Evolutionary conservation across 2,797 vertebrate genomes (phyloP).

Genomic region (Sebastes trivittatus): DNA sequence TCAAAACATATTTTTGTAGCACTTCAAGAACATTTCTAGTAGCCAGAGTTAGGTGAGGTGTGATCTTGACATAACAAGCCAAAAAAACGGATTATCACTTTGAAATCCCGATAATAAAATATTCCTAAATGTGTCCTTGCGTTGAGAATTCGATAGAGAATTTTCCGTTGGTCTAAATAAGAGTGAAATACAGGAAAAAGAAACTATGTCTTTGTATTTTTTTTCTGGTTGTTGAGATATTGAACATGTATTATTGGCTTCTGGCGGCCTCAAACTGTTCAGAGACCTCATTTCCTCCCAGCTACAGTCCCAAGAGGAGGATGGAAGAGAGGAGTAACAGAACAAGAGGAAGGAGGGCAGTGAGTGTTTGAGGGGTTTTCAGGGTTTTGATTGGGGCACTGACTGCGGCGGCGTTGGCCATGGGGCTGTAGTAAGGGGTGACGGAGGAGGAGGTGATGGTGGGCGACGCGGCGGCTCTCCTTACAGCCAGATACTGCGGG

Average conservation of each 20-base stretch:
- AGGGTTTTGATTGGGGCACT: constrained; percentile 63
- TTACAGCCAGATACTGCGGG: constrained; percentile 99
- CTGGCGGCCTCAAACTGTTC: not conserved
- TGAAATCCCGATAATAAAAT: not conserved
- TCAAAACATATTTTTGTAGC: not conserved
- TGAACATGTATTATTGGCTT: no score
- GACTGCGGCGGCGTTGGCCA: constrained; percentile 79
- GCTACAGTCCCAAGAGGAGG: constrained; percentile 1
- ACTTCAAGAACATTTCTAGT: accelerated
- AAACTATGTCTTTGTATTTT: no score
- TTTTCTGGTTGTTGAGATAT: no score
- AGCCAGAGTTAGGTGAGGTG: not conserved
- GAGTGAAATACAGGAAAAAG: not conserved
- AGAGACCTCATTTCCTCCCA: constrained; percentile 50
- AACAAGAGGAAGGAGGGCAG: constrained; percentile 8
- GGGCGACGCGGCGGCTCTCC: constrained; percentile 79
- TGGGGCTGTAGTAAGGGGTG: constrained; percentile 63
- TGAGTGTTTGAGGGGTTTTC: not conserved
- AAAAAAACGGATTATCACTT: not conserved
- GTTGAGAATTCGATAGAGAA: no score
- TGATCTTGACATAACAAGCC: not conserved
- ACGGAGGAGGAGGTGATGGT: constrained; percentile 34
- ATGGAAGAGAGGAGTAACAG: constrained; percentile 20
- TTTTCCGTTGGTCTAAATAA: not conserved
- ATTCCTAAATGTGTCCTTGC: not conserved